Base-by-base conservation (phyloP, 1,140 invertebrate species). In the Acromyrmex echinatior region DNA sequence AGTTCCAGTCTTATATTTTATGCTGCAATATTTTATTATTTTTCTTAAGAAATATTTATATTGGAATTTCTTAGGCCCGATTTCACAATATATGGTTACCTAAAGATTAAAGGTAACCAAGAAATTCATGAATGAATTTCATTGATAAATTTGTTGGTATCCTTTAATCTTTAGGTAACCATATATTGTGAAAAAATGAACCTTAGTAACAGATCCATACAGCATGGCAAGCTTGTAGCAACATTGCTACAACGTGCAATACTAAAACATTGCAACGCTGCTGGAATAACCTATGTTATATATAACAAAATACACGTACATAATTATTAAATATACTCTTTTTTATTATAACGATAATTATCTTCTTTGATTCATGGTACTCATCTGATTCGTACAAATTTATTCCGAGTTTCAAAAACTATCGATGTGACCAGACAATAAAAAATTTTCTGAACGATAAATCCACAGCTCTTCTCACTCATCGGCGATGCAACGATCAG, bases 391-490 rank as follows among this genome's bases (percentile, higher is more conserved):
- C 63, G 51, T 51, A 76, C 81, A 18, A 28, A n/a, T 65, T 62
- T 18, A 68, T 21, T 76, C 9, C 18, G 31, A 81, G 3, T 60
- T 68, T 28, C 21, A 16, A 35, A 9, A 71, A 78, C 39, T 45
- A 16, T 25, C n/a, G 35, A 60, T 18, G 51, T 73, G 74, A 85
- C 74, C 76, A 66, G 62, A 82, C 63, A 84, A 87, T 87, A 88
- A 86, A n/a, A 71, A 76, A 66, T 39, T 35, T 71, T 39, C n/a
- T 21, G 58, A 68, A 82, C 49, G 82, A 82, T 91, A 86, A 90
- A 86, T 91, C 77, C 53, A 53, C 0, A 68, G 62, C 10, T 86
- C 39, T 60, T 78, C 14, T 68, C 51, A 60, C 63, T 39, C 53
- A 84, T 89, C 68, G 74, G 28, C 71, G 14, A 66, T 66, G 4